Percentiles rank a stretch among this genome's conserved stretches.
phyloP scores from a whole-genome alignment of 2,797 vertebrate genomes.

The Sebastolobus alascanus region DNA sequence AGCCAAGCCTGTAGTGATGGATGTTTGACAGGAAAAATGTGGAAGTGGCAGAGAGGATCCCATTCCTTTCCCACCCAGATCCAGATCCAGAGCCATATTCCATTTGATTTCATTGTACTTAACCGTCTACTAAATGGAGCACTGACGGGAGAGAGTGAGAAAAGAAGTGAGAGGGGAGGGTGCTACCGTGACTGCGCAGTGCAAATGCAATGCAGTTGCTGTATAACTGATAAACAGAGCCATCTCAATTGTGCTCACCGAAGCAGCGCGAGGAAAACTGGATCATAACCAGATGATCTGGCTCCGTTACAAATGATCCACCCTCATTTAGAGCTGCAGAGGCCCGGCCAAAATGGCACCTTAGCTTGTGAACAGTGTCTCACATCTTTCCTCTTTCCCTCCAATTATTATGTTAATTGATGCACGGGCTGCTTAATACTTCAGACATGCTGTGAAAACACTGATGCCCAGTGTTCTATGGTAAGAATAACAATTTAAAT shows the following conservation, averaged over 20 bases:
- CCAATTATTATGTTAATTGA: constrained; percentile 77
- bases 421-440: constrained; percentile 64
- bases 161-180: background rate
- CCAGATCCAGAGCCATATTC: constrained; percentile 12
- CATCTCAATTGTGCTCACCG: constrained; percentile 72
- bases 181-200: constrained; percentile 7
- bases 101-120: constrained; percentile 43
- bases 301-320: constrained; percentile 72
- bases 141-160: constrained; percentile 30
- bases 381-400: constrained; percentile 49
- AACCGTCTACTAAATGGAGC: constrained; percentile 31
- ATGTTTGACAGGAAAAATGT: constrained; percentile 59
- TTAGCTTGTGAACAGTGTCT: constrained; percentile 57
- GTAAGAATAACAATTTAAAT: constrained; percentile 64
- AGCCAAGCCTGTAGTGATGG: constrained; percentile 49
- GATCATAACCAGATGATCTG: constrained; percentile 78
- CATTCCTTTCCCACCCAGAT: background rate
- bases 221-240: constrained; percentile 71
- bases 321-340: constrained; percentile 63
- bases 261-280: constrained; percentile 69
- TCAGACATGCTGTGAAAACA: constrained; percentile 60
- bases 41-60: constrained; percentile 1
- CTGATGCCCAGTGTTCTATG: constrained; percentile 54
- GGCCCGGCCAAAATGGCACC: constrained; percentile 64
- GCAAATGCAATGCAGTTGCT: constrained; percentile 60